Conservation (phyloP, 2,113 vertebrate species). For the Acrocephalus arundinaceus region DNA sequence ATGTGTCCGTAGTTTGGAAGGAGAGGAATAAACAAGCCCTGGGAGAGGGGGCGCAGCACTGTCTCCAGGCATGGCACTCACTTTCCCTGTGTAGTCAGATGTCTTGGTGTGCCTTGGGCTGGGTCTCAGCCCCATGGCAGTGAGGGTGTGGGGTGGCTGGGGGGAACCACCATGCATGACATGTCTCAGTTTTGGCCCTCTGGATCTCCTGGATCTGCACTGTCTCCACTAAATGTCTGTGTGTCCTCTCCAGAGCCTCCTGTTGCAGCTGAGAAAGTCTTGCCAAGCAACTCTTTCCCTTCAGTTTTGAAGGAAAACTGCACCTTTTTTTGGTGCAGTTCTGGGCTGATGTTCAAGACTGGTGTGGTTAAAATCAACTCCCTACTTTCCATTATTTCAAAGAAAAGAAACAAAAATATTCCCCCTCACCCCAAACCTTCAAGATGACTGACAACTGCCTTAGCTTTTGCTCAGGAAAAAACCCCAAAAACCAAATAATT, state of each 20-base stretch:
- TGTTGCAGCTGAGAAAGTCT: neutral
- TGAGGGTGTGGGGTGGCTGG: neutral
- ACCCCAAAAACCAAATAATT: fast-evolving
- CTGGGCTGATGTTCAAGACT: neutral
- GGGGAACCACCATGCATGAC: fast-evolving
- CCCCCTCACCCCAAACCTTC: fast-evolving
- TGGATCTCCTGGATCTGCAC: neutral
- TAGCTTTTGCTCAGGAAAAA: neutral
- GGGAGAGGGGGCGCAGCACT: neutral
- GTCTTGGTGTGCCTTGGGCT: neutral
- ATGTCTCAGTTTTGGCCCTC: neutral
- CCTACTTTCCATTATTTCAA: neutral
- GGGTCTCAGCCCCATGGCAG: neutral
- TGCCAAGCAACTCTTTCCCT: neutral
- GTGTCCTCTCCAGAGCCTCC: neutral
- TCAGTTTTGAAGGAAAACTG: neutral
- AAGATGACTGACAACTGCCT: neutral
- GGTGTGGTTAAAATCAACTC: neutral
- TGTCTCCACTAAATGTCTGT: neutral
- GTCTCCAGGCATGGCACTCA: fast-evolving
- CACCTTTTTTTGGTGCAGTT: neutral
- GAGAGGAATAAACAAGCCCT: fast-evolving
- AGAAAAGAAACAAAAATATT: neutral
- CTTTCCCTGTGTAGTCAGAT: neutral
- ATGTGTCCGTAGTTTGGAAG: neutral